phyloP scores from a whole-genome alignment of 2,888 invertebrate genomes.

The Drosophila mettleri region DNA sequence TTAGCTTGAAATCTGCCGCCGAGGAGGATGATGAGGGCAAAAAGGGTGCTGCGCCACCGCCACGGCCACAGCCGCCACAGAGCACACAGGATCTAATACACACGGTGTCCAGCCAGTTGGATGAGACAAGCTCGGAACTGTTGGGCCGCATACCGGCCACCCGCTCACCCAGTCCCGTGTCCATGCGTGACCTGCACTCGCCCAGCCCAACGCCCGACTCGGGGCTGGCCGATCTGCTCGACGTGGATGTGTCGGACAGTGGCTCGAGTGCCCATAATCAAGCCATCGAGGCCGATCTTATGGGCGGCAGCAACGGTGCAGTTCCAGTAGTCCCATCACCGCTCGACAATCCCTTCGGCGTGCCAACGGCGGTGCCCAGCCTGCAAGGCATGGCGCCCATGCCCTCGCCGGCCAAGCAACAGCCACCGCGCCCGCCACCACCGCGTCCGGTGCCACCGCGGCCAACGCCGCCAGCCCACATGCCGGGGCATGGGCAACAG shows the following conservation, averaged over 20 bases:
- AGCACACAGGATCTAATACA: constrained; percentile 92
- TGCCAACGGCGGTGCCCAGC: constrained; percentile 84
- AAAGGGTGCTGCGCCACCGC: constrained; percentile 84
- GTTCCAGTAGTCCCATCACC: constrained; percentile 33
- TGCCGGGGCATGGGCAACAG: constrained; percentile 59
- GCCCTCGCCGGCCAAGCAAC: constrained; percentile 86
- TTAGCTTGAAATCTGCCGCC: constrained; percentile 80
- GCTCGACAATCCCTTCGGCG: constrained; percentile 84
- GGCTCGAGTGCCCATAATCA: constrained; percentile 79
- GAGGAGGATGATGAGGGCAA: constrained; percentile 79
- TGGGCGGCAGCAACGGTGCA: constrained; percentile 53
- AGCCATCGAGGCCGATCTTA: constrained; percentile 78
- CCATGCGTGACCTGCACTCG: constrained; percentile 92
- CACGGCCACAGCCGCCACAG: constrained; percentile 88
- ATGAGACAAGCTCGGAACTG: constrained; percentile 93
- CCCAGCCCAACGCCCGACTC: constrained; percentile 93
- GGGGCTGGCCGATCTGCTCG: constrained; percentile 88
- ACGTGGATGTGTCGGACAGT: constrained; percentile 88
- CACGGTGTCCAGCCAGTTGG: constrained; percentile 94
- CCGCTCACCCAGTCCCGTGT: constrained; percentile 94
- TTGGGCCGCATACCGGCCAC: constrained; percentile 93
- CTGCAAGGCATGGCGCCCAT: constrained; percentile 85
- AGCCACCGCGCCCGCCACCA: constrained; percentile 85
- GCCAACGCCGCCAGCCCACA: constrained; percentile 80
- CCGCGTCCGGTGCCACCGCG: constrained; percentile 84